Conservation (phyloP, 2,888 invertebrate genomes). For the Smittia sp. region DNA sequence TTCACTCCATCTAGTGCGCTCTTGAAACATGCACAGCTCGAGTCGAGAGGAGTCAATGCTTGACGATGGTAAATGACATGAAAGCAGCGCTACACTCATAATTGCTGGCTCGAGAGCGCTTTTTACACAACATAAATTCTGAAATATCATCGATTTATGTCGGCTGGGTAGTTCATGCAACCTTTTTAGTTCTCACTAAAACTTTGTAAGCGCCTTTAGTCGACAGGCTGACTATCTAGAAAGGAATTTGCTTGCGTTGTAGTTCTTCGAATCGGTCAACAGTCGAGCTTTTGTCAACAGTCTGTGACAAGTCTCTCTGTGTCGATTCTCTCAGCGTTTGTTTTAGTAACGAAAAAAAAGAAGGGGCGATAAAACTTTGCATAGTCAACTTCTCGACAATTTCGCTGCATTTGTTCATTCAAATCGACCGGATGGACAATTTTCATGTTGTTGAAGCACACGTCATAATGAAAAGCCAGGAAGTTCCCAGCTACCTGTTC, state of each 20-base stretch:
- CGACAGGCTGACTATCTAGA: too few species aligned
- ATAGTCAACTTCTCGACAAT: neutral
- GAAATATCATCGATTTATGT: neutral
- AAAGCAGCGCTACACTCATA: neutral
- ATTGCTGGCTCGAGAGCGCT: neutral
- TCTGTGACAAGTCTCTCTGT: too few species aligned
- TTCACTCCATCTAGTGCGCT: too few species aligned
- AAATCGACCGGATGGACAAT: neutral
- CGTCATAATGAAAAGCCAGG: neutral
- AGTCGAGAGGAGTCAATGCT: too few species aligned
- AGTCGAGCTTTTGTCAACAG: too few species aligned
- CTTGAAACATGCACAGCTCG: too few species aligned
- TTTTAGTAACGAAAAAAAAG: neutral
- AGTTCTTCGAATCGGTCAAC: too few species aligned
- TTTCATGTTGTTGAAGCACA: neutral
- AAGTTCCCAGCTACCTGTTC: constrained; percentile 6
- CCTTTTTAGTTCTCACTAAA: too few species aligned
- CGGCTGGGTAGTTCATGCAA: too few species aligned
- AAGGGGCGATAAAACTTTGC: neutral
- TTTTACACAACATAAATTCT: neutral
- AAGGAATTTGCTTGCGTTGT: too few species aligned
- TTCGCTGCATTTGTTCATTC: constrained; percentile 4
- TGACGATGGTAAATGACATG: too few species aligned
- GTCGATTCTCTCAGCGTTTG: neutral
- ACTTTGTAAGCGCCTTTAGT: too few species aligned